Conservation (phyloP, 2,888 invertebrate species). For the Leptarthrus brevirostris region DNA sequence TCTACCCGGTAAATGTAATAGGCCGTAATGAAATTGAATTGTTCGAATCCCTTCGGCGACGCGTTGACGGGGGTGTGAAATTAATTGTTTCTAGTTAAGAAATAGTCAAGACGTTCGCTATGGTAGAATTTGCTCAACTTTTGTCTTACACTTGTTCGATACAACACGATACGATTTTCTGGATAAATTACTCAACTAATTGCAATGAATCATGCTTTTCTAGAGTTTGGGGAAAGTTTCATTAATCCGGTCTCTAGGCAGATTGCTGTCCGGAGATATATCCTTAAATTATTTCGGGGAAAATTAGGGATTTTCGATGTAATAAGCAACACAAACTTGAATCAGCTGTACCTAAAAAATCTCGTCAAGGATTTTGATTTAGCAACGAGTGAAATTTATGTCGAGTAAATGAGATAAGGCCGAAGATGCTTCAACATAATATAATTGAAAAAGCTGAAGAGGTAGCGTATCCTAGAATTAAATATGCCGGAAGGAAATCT, state of each 20-base stretch:
- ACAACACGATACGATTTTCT: slow-evolving; percentile 28
- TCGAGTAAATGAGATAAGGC: not conserved
- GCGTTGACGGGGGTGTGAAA: not conserved
- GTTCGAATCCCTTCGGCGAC: not conserved
- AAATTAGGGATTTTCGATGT: not conserved
- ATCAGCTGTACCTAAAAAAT: not conserved
- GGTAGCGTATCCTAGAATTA: too few species aligned
- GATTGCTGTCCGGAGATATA: not conserved
- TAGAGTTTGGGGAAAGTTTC: slow-evolving; percentile 11
- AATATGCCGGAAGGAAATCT: too few species aligned
- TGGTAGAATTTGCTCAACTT: not conserved
- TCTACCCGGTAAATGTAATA: not conserved
- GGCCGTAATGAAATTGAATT: slow-evolving; percentile 2
- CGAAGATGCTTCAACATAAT: too few species aligned
- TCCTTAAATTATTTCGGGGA: not conserved
- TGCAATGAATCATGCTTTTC: slow-evolving; percentile 34
- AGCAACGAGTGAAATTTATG: not conserved
- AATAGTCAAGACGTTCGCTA: not conserved
- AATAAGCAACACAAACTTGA: not conserved
- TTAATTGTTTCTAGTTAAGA: not conserved
- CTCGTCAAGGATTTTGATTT: not conserved
- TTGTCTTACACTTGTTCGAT: not conserved
- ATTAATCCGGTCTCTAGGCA: not conserved
- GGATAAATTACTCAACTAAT: slow-evolving; percentile 32
- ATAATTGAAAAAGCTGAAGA: too few species aligned